Conservation (phyloP, 2,888 invertebrate species). For the Asteroscopus sphinx region DNA sequence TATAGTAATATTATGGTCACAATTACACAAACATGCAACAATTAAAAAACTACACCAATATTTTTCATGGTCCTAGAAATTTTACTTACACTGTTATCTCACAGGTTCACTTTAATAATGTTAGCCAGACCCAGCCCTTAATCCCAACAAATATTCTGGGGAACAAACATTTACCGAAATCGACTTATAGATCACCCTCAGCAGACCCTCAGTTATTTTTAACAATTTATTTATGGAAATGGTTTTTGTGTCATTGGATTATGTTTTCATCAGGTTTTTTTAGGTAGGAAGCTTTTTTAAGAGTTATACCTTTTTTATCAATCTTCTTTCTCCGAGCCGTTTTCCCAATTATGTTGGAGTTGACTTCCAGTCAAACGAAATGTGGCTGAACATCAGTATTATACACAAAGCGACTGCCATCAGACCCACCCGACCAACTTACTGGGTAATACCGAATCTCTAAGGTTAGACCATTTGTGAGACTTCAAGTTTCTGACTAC, state of each 20-base stretch:
- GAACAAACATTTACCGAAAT: slow-evolving; percentile 51
- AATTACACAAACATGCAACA: background rate
- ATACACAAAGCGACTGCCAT: too few relatives aligned
- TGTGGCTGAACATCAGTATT: too few relatives aligned
- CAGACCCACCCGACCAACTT: too few relatives aligned
- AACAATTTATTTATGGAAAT: slow-evolving; percentile 38
- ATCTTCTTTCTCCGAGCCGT: too few relatives aligned
- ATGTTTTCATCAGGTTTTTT: slow-evolving; percentile 16
- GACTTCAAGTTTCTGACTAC: too few relatives aligned
- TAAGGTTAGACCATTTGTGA: too few relatives aligned
- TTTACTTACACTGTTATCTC: slow-evolving; percentile 13
- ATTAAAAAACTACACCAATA: background rate
- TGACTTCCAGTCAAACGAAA: too few relatives aligned
- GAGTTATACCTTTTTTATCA: too few relatives aligned
- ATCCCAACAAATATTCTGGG: slow-evolving; percentile 39
- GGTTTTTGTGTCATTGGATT: slow-evolving; percentile 11
- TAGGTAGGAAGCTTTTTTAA: too few relatives aligned
- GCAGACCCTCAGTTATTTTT: slow-evolving; percentile 31
- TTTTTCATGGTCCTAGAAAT: background rate
- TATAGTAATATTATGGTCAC: too few relatives aligned
- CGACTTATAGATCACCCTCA: slow-evolving; percentile 32
- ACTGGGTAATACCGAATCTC: too few relatives aligned
- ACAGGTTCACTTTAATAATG: slow-evolving; percentile 42
- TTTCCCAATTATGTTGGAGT: too few relatives aligned
- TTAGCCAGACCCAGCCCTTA: slow-evolving; percentile 29